These are phyloP conservation scores for Ostrea denselamellosa DNA, from an alignment of 1,140 invertebrate genomes.

Conservation along the genomic window DNA sequence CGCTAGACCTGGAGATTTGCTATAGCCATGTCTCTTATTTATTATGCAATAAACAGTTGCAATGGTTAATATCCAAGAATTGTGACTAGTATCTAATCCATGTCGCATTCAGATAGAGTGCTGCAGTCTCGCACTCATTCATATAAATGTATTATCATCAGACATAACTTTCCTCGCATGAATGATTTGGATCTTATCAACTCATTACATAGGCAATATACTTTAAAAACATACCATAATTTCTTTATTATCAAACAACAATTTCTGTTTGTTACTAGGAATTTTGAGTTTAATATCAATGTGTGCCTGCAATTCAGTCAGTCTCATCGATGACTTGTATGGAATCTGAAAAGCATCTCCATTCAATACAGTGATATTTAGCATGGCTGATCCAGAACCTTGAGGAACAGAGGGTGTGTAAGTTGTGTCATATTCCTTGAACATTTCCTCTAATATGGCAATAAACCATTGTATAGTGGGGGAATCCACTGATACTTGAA, in stretches of 20 bases:
- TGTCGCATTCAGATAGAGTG: too few species aligned
- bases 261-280: slow-evolving; percentile 56
- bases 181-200: too few species aligned
- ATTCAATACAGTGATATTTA: slow-evolving; percentile 58
- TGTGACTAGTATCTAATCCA: too few species aligned
- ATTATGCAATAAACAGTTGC: too few species aligned
- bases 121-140: too few species aligned
- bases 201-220: too few species aligned
- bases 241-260: slow-evolving; percentile 56
- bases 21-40: too few species aligned
- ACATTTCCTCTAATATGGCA: slow-evolving; percentile 56
- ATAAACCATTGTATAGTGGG: slow-evolving; percentile 49
- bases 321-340: slow-evolving; percentile 51
- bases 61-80: too few species aligned
- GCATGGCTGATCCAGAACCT: neutral
- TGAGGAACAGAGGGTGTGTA: slow-evolving; percentile 22
- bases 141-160: too few species aligned
- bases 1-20: too few species aligned
- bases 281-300: slow-evolving; percentile 54
- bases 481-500: neutral
- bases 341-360: slow-evolving; percentile 54
- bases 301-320: slow-evolving; percentile 51
- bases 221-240: slow-evolving; percentile 47
- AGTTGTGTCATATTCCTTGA: slow-evolving; percentile 53
- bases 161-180: too few species aligned